Conservation (phyloP, 2,888 invertebrate genomes). For the Physocephala rufipes region DNA sequence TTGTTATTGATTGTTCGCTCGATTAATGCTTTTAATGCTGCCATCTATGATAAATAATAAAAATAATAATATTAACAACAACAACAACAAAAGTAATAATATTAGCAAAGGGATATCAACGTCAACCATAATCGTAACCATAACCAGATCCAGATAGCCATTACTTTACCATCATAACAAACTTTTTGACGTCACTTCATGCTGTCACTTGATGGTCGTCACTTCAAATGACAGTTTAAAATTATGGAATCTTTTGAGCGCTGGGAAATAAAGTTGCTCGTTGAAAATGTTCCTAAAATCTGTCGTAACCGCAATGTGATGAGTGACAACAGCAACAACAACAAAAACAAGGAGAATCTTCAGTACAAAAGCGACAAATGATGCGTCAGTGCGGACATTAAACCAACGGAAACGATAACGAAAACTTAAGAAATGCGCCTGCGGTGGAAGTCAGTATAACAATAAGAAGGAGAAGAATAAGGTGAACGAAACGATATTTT, state of each 20-base stretch:
- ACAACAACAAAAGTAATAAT: conserved; percentile 1
- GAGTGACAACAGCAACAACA: neutral
- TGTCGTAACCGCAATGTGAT: neutral
- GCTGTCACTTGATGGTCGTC: conserved; percentile 3
- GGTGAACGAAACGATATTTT: conserved; percentile 13
- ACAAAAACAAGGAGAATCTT: neutral
- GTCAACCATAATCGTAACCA: conserved; percentile 1
- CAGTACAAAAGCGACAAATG: conserved; percentile 21
- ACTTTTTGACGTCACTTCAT: neutral
- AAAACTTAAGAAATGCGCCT: conserved; percentile 18
- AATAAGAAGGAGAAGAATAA: neutral
- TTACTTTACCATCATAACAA: neutral
- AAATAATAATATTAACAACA: neutral
- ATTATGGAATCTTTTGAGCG: conserved; percentile 12
- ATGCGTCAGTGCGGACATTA: conserved; percentile 19
- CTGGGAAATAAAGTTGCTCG: conserved; percentile 5
- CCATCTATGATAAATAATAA: conserved; percentile 5
- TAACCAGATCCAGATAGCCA: too few relatives aligned
- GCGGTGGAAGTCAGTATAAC: too few relatives aligned
- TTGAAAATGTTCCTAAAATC: neutral
- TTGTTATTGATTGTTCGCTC: conserved; percentile 13
- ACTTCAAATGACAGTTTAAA: conserved; percentile 21
- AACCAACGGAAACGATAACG: conserved; percentile 26
- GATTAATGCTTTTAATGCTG: conserved; percentile 19
- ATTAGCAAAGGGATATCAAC: neutral